These are phyloP conservation scores for Chaetodon trifasciatus DNA, from an alignment of 2,797 vertebrate species.

Conservation along the genomic window DNA sequence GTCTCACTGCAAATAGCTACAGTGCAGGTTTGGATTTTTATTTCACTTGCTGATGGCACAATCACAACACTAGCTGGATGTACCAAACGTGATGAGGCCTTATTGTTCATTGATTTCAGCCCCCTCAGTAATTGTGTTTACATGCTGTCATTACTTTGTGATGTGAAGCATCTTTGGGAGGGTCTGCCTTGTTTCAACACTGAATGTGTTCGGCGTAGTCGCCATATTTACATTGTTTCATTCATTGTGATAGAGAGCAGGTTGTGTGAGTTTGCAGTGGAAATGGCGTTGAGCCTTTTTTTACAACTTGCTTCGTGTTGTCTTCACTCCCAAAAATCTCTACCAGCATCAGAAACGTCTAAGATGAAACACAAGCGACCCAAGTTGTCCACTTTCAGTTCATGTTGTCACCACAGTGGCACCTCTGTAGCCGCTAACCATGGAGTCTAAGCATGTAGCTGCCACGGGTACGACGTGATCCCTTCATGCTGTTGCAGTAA, in stretches of 20 bases:
- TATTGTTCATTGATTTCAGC: background rate
- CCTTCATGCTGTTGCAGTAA: background rate
- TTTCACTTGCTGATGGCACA: background rate
- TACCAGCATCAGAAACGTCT: background rate
- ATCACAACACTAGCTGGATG: background rate
- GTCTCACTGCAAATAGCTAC: too few species aligned
- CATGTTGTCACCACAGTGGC: background rate
- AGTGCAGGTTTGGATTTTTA: background rate
- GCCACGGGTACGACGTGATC: background rate
- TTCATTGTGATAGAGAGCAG: background rate
- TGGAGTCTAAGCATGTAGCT: background rate
- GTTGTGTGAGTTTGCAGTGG: background rate
- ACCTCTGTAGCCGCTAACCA: background rate
- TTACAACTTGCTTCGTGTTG: background rate
- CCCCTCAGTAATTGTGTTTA: background rate
- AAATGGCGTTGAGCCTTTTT: background rate
- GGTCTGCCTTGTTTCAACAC: background rate
- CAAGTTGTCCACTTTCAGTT: background rate
- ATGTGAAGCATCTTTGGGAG: background rate
- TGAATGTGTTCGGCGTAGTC: background rate
- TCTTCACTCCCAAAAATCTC: slow-evolving; percentile 7
- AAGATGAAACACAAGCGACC: background rate
- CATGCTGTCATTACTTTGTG: background rate
- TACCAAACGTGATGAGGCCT: background rate
- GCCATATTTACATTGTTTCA: background rate